Evolutionary conservation across 2,888 invertebrate species (phyloP).

Genomic region (Argyresthia albistria): DNA sequence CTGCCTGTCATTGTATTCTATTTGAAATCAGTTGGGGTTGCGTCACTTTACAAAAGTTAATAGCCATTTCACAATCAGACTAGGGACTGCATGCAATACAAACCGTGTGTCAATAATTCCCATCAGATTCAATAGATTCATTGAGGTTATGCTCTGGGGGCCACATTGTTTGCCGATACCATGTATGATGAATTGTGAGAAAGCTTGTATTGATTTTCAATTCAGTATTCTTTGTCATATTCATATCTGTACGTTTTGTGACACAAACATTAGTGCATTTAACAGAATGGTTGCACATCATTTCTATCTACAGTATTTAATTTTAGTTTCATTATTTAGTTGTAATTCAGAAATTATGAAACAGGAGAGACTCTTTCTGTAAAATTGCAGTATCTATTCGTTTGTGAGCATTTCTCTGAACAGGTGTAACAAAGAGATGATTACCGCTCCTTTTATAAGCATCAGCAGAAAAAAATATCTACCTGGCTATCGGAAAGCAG

Average conservation of each 20-base stretch:
- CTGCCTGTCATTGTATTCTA: background rate
- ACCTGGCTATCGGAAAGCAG: background rate
- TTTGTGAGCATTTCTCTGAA: too few species aligned
- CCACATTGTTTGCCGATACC: background rate
- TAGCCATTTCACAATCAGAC: background rate
- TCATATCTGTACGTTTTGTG: too few species aligned
- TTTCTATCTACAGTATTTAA: too few species aligned
- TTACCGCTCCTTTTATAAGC: too few species aligned
- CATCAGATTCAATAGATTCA: background rate
- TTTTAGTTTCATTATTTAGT: too few species aligned
- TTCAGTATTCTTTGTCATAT: background rate
- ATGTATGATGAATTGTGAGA: background rate
- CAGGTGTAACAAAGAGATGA: too few species aligned
- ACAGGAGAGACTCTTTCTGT: too few species aligned
- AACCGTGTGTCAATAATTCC: slow-evolving; percentile 1
- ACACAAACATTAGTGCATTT: too few species aligned
- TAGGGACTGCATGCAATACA: background rate
- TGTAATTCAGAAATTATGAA: too few species aligned
- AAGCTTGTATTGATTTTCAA: slow-evolving; percentile 1
- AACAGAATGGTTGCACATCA: background rate
- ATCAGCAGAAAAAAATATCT: background rate
- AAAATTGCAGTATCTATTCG: too few species aligned
- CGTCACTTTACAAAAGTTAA: background rate
- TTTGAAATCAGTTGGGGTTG: background rate
- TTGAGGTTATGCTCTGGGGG: background rate